A percentile compares a stretch with the other conserved stretches of the same genome.
Conservation (phyloP, 2,113 vertebrate genomes). For the Oreamnos americanus region DNA sequence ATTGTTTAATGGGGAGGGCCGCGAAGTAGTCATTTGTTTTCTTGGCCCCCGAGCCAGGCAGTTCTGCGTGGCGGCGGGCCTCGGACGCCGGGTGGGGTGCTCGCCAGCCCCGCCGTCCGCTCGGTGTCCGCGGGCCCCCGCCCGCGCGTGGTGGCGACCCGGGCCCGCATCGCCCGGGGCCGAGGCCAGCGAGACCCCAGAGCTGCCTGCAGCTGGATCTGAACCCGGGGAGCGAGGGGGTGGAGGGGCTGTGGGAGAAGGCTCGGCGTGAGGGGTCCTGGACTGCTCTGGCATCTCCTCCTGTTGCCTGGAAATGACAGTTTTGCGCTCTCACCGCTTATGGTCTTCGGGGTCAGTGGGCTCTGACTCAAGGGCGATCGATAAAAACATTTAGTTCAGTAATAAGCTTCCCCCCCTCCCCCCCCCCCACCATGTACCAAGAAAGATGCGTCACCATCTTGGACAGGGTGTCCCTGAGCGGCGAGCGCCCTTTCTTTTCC, state of each 20-base stretch:
- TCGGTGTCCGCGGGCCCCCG: no score
- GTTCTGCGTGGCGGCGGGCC: background rate
- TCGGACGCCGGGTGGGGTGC: background rate
- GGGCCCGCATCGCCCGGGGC: rapidly evolving
- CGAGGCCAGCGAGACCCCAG: background rate
- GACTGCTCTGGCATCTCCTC: slow-evolving; percentile 7
- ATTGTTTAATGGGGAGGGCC: slow-evolving; percentile 71
- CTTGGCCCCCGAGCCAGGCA: background rate
- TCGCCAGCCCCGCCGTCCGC: background rate
- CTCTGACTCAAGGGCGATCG: slow-evolving; percentile 57
- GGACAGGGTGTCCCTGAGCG: slow-evolving; percentile 20
- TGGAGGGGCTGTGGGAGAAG: background rate
- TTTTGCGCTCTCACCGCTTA: slow-evolving; percentile 36
- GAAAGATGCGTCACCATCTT: slow-evolving; percentile 39
- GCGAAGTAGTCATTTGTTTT: slow-evolving; percentile 25
- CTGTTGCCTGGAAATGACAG: slow-evolving; percentile 64
- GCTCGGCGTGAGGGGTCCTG: background rate
- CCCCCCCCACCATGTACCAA: background rate
- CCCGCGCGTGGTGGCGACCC: rapidly evolving
- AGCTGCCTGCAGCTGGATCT: no score
- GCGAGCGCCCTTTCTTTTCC: background rate
- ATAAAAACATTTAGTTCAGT: slow-evolving; percentile 71
- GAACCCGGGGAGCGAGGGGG: background rate
- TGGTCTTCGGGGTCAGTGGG: slow-evolving; percentile 59
- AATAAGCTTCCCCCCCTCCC: background rate